A percentile compares a stretch with the other conserved stretches of the same genome.
phyloP scores from a whole-genome alignment of 2,113 vertebrate species.

The Rhynchomys soricoides region DNA sequence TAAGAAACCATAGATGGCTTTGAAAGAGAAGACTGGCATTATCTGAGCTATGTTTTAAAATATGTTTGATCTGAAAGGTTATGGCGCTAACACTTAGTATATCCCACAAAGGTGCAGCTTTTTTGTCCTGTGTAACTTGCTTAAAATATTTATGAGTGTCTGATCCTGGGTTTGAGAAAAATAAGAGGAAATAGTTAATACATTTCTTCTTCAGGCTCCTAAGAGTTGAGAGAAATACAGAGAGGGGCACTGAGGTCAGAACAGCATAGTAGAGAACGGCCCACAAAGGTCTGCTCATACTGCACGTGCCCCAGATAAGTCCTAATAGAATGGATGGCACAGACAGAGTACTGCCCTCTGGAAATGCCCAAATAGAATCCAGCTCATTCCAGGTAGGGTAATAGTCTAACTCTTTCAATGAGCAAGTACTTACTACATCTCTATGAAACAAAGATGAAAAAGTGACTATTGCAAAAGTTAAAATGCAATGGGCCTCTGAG shows the following conservation, averaged over 20 bases:
- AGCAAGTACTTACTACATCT: background rate
- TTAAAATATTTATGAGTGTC: constrained; percentile 22
- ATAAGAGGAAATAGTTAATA: background rate
- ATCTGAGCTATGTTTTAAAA: constrained; percentile 41
- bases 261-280: background rate
- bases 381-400: constrained; percentile 42
- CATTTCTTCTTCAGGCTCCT: background rate
- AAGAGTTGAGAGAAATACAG: background rate
- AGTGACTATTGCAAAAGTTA: constrained; percentile 31
- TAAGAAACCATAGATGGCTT: background rate
- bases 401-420: background rate
- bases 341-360: constrained; percentile 11
- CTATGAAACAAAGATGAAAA: constrained; percentile 49
- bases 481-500: constrained; percentile 12
- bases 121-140: background rate
- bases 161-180: background rate
- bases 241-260: background rate
- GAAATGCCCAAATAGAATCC: constrained; percentile 47
- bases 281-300: background rate
- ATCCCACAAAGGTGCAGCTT: background rate
- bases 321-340: background rate
- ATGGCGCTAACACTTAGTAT: background rate
- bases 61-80: constrained; percentile 12
- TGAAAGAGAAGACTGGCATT: background rate
- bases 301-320: background rate